Base-by-base conservation (phyloP, 2,888 invertebrate genomes). In the Phrixothrix hirtus region DNA sequence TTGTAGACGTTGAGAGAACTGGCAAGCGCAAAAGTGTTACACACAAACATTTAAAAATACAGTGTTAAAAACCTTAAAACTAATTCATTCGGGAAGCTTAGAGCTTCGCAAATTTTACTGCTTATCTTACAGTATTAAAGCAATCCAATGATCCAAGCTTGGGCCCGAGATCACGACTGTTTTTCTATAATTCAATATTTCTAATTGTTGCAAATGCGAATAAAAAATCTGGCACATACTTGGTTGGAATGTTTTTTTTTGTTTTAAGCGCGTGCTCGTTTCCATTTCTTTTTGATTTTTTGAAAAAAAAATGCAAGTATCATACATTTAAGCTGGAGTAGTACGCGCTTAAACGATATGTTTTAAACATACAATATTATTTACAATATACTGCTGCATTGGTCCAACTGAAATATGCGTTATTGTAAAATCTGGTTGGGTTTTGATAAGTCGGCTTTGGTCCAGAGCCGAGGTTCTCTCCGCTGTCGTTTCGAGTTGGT, bases 151-250 rank as follows among this genome's bases (percentile, higher is more conserved):
- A 55, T 53, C 57, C 52, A 49, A 55, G 56, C 57, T 38, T 44
- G 53, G 42, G 59, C 55, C 54, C 57, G 59, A 60, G 59, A 60
- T 51, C 59, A 57, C 55, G 52, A 55, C 32, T 52, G 53, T 56
- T 42, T 50, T 68, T 64, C 45, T 62, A 50, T 61, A 55, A 58
- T 61, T 58, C 45, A 57, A 55, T 52, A 66, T 66, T 64, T 67
- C 66, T 71, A 70, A 72, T 71, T 71, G 53, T 48, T 53, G 53
- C 47, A 35, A 52, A 73, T 72, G 72, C 71, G 72, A 74, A 75
- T 75, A 80, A 80, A 81, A 80, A 80, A 78, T 81, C 81, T 81
- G 81, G 81, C 81, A 81, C 81, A 80, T 81, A 79, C 77, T 80
- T 78, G 81, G 80, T 81, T 81, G 81, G 81, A 81, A 81, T 81